Conservation (phyloP, 2,888 invertebrate genomes). For the Luperina nickerlii region DNA sequence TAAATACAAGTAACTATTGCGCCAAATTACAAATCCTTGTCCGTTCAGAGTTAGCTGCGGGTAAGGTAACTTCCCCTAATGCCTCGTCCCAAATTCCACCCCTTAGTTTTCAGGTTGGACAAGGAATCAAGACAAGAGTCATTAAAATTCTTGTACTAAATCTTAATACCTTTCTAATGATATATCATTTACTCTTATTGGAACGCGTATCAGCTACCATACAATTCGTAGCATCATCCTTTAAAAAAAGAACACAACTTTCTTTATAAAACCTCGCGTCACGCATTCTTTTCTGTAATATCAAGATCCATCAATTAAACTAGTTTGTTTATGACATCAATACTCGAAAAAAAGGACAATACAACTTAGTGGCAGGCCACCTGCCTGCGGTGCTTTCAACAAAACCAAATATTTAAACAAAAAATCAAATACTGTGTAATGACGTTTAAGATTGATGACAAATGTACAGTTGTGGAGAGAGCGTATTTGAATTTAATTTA, state of each 20-base stretch:
- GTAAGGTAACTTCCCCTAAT: too few species aligned
- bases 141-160: too few species aligned
- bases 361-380: constrained; percentile 64
- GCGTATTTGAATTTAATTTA: background rate
- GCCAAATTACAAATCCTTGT: too few species aligned
- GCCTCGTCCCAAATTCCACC: too few species aligned
- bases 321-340: constrained; percentile 63
- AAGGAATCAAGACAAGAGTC: too few species aligned
- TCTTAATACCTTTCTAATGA: too few species aligned
- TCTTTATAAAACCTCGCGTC: constrained; percentile 28
- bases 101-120: too few species aligned
- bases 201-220: too few species aligned
- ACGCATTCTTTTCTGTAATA: constrained; percentile 29
- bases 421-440: constrained; percentile 75
- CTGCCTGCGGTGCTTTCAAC: constrained; percentile 76
- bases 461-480: constrained; percentile 58
- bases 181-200: too few species aligned
- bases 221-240: too few species aligned
- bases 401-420: constrained; percentile 75
- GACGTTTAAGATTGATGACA: constrained; percentile 77
- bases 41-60: too few species aligned
- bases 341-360: constrained; percentile 57
- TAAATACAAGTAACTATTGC: background rate
- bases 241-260: constrained; percentile 9
- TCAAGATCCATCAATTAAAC: constrained; percentile 63